phyloP scores from a whole-genome alignment of 2,113 vertebrate species.

The Grammomys dolichurus region DNA sequence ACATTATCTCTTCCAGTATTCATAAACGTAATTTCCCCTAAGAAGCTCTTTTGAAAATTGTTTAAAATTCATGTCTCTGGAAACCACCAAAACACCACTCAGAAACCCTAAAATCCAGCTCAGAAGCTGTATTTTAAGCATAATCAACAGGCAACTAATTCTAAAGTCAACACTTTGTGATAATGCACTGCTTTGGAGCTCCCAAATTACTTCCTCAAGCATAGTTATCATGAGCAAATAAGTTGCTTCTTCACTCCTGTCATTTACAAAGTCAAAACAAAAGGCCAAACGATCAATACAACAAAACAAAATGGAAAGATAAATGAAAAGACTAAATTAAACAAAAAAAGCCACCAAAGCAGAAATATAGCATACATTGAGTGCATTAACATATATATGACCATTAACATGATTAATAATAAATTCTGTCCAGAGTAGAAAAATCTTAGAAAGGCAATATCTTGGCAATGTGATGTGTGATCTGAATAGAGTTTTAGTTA shows the following conservation, averaged over 20 bases:
- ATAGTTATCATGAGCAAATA: not conserved
- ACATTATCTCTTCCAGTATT: not conserved
- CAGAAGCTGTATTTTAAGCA: not conserved
- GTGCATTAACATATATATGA: not conserved
- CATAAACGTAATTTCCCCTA: not conserved
- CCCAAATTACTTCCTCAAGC: not conserved
- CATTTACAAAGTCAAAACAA: not conserved
- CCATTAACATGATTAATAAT: not conserved
- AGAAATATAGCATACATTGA: not conserved
- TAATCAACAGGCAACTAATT: not conserved
- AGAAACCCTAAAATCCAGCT: not conserved
- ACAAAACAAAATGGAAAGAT: too few species aligned
- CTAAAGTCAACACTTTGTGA: not conserved
- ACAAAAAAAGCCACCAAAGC: not conserved
- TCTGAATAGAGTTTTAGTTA: too few species aligned
- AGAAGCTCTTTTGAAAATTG: not conserved
- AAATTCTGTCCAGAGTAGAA: not conserved
- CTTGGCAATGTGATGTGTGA: too few species aligned
- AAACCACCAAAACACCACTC: not conserved
- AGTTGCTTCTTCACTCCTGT: not conserved
- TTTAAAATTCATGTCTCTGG: constrained; percentile 21
- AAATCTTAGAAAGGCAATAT: not conserved
- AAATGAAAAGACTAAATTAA: not conserved
- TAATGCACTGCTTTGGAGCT: not conserved
- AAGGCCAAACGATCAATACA: not conserved